phyloP scores from a whole-genome alignment of 1,140 invertebrate genomes.

The Drosophila albomicans region DNA sequence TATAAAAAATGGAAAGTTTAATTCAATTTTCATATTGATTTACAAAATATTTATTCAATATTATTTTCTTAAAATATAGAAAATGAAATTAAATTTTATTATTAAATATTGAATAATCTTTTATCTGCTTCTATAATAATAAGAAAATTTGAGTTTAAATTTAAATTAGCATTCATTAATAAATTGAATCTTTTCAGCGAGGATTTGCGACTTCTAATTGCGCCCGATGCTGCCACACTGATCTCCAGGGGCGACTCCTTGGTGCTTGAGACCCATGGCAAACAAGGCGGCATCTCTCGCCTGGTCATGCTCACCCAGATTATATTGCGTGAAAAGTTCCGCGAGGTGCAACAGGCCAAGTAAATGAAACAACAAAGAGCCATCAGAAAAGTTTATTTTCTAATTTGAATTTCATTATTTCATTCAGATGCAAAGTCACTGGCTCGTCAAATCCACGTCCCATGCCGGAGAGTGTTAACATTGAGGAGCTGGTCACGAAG shows the following conservation, averaged over 20 bases:
- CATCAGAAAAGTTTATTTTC: neutral
- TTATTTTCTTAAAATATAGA: no score
- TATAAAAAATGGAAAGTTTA: no score
- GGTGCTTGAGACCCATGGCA: conserved; percentile 88
- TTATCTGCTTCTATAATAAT: no score
- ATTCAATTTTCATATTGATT: no score
- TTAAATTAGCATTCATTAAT: no score
- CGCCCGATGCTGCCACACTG: conserved; percentile 91
- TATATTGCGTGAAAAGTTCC: conserved; percentile 80
- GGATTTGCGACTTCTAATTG: conserved; percentile 85
- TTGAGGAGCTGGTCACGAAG: conserved; percentile 80
- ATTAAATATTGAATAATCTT: no score
- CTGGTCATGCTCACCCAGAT: conserved; percentile 80
- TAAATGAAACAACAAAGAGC: conserved; percentile 25
- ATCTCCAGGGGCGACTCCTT: conserved; percentile 92
- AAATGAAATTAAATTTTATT: no score
- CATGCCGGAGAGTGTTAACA: conserved; percentile 68
- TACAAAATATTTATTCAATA: no score
- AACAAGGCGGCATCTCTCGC: conserved; percentile 74
- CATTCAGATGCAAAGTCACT: conserved; percentile 61
- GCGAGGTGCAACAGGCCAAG: conserved; percentile 82
- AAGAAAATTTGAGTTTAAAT: no score
- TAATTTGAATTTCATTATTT: neutral
- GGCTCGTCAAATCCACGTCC: conserved; percentile 48
- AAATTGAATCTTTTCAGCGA: conserved; percentile 52